Base-by-base conservation (phyloP, 2,888 invertebrate species). In the Plebejus anna region DNA sequence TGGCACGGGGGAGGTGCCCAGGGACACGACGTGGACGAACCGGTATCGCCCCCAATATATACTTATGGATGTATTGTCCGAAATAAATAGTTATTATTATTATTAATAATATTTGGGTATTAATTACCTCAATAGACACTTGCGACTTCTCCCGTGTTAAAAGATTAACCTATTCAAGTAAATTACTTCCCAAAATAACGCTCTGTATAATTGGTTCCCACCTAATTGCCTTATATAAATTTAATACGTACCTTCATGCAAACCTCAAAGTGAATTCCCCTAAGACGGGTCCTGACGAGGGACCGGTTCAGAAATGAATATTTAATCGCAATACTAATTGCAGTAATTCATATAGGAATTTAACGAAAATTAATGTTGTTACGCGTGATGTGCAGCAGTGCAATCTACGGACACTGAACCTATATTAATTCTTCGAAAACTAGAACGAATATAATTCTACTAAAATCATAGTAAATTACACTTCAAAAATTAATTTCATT, bases 181-280 rank as follows among this genome's bases (percentile, higher is more conserved):
- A 66, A 66, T 66, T 66, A 5, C 9, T 66, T 66, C 16, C 16
- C 5, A 66, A 66, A 66, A 66, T 66, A 66, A 32, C 36, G 66
- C 32, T 13, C 66, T 66, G 66, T 16, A 66, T 36, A 66, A 66
- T 42, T 71, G 42, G 42, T 71, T 71, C 71, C 4, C 42, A 42
- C 22, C 38, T 71, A 71, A 71, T 71, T 71, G 71, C 42, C 71
- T 71, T 71, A 71, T 71, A 42, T 71, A 71, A 42, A 71, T 71
- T 71, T 71, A 71, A 71, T 42, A 42, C 70, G 9, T 42, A 22
- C 42, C 22, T 71, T 28, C 71, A 42, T 71, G 42, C 71, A 22
- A n/a, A 72, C 72, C 72, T 72, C 72, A 72, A 72, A 72, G 72
- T 51, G 47, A 72, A 72, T 72, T 47, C 51, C 32, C 51, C 47